Evolutionary conservation across 1,140 invertebrate genomes (phyloP), one percentile per base, ranked within the genome.

Genomic region (Macrostomum lignano): DNA sequence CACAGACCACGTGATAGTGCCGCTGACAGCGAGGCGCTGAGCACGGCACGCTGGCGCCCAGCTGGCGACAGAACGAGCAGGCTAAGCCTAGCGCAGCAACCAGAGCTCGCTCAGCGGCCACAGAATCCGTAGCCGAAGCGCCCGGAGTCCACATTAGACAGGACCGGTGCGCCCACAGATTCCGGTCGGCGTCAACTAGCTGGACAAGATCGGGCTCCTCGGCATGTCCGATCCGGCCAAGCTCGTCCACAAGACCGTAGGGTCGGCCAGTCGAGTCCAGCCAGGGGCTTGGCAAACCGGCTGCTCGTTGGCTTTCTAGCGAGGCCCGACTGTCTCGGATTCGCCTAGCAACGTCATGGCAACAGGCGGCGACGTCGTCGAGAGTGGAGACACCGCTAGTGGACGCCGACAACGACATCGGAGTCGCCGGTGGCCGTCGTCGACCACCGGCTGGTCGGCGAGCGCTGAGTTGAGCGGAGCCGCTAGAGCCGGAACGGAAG

Each of bases 41-140:
- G 45, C 81, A 88, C 17, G 65, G 58, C 36, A 81, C 67, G 48
- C 74, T 75, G 24, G 79, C 79, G 46, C 79, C 81, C 61, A 68
- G 74, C 13, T 45, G 42, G 17, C 44, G 32, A 44, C 59, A 62
- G 36, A 55, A 57, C 34, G 41, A 50, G 38, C 60, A 62, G 45
- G 49, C 58, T 53, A 60, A 41, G 14, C 48, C 43, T 2, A 58
- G 38, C 14, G 51, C 55, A 36, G 37, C 34, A 24, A 48, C 44
- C n/a, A 58, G 57, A 32, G 58, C 54, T 40, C 49, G 49, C 40
- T 62, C 60, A 24, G 61, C 59, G 49, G 42, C 49, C 21, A 47
- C 40, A 9, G 58, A 43, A 22, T 36, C 36, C 23, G 46, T 42
- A 49, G 64, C 51, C 48, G 60, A 64, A 37, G 72, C 66, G 44